These are phyloP conservation scores for Clistopyga incitator DNA, from an alignment of 2,888 invertebrate species.

Conservation along the genomic window DNA sequence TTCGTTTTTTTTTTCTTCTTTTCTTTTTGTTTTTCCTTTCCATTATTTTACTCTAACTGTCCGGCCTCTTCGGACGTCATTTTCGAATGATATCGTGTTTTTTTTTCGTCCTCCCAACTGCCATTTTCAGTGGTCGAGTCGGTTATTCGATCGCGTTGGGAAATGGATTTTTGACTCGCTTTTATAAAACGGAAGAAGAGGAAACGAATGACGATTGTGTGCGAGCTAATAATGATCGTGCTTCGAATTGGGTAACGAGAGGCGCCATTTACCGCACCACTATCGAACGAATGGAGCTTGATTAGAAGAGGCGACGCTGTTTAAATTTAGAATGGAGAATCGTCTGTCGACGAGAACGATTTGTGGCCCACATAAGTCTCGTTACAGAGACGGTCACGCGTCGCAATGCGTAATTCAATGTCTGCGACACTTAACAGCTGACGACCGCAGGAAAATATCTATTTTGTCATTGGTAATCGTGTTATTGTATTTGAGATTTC, in stretches of 20 bases:
- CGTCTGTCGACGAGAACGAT: constrained; percentile 55
- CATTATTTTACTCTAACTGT: not conserved
- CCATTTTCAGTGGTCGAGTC: not conserved
- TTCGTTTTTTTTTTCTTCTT: not conserved
- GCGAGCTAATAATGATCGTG: not conserved
- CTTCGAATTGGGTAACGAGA: constrained; percentile 8
- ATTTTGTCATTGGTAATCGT: not conserved
- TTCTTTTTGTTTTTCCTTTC: no score
- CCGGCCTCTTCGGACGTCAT: not conserved
- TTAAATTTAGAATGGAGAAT: constrained; percentile 78
- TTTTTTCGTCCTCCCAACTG: no score
- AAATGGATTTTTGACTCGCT: not conserved
- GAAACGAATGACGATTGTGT: not conserved
- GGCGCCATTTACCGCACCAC: constrained; percentile 54
- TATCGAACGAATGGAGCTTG: constrained; percentile 74
- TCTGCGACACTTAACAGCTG: not conserved
- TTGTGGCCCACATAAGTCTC: constrained; percentile 48
- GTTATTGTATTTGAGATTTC: no score
- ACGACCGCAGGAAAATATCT: not conserved
- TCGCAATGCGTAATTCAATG: not conserved
- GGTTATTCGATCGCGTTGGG: not conserved
- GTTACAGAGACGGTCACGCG: not conserved
- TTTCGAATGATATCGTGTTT: not conserved
- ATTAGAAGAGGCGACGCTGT: constrained; percentile 75
- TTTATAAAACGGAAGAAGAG: no score